Evolutionary conservation across 2,797 vertebrate species (phyloP).

Genomic region (Eremophila alpestris): DNA sequence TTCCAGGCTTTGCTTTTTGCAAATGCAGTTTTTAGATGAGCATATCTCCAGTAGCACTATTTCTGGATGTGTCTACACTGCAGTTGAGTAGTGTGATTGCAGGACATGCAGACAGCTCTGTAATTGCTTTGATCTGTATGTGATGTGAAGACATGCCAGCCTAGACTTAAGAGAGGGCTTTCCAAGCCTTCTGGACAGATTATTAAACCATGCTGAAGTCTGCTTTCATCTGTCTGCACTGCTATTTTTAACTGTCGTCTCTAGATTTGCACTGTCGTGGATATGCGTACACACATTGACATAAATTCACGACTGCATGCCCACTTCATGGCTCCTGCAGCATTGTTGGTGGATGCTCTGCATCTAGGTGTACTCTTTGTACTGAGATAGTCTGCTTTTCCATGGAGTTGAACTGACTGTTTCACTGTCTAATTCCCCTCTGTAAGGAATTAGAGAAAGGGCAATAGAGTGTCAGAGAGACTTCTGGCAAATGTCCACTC

Average conservation of each 20-base stretch:
- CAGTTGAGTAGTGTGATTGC: not conserved
- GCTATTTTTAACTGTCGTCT: conserved; percentile 22
- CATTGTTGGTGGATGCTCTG: not conserved
- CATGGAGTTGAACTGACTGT: not conserved
- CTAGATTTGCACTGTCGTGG: not conserved
- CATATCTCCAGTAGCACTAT: conserved; percentile 1
- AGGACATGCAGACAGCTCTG: not conserved
- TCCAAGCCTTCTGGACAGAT: not conserved
- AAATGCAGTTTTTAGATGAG: not conserved
- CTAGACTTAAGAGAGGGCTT: not conserved
- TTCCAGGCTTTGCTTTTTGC: conserved; percentile 8
- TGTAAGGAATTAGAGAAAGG: not conserved
- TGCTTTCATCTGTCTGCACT: conserved; percentile 9
- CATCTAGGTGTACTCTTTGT: not conserved
- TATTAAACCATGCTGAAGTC: not conserved
- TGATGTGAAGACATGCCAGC: not conserved
- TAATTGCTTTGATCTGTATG: not conserved
- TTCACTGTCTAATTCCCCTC: not conserved
- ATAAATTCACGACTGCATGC: not conserved
- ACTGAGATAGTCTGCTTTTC: not conserved
- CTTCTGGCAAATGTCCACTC: not conserved
- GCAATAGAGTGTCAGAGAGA: not conserved
- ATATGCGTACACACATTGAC: not conserved
- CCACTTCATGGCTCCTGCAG: not conserved
- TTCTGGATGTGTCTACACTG: not conserved